These are phyloP conservation scores for Esperia sulphurella DNA, from an alignment of 2,888 invertebrate genomes.

Conservation along the genomic window DNA sequence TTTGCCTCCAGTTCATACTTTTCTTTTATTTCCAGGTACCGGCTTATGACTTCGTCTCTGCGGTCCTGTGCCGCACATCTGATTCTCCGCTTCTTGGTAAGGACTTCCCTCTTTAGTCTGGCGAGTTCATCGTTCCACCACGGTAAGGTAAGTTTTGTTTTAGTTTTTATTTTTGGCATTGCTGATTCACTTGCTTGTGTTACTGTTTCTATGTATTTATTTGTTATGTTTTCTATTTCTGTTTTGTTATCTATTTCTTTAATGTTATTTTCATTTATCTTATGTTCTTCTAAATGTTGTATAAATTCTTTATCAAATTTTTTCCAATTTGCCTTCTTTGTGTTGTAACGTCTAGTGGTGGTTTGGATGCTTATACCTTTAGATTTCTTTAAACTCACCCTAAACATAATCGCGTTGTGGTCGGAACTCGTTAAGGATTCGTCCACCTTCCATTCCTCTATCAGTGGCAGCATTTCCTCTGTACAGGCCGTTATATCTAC, in stretches of 20 bases:
- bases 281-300: not conserved
- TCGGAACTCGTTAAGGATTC: slow-evolving; percentile 4
- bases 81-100: not conserved
- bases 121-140: too few relatives aligned
- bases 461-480: not conserved
- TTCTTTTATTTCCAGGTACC: slow-evolving; percentile 7
- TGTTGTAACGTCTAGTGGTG: slow-evolving; percentile 7
- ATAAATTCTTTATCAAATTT: slow-evolving; percentile 4
- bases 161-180: not conserved
- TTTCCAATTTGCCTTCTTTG: slow-evolving; percentile 6
- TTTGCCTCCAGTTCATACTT: not conserved
- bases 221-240: slow-evolving; percentile 3
- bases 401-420: slow-evolving; percentile 6
- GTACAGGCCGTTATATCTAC: slow-evolving; percentile 13
- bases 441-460: slow-evolving; percentile 9
- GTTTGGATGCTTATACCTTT: not conserved
- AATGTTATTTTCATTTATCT: not conserved
- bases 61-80: not conserved
- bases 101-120: too few relatives aligned
- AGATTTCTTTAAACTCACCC: not conserved
- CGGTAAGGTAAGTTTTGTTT: not conserved
- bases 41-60: not conserved
- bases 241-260: slow-evolving; percentile 2
- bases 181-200: not conserved
- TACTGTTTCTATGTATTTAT: not conserved